These are phyloP conservation scores for Strongylocentrotus purpuratus DNA, from an alignment of 35 echinoderm and acorn worm genomes.

Conservation along the genomic window DNA sequence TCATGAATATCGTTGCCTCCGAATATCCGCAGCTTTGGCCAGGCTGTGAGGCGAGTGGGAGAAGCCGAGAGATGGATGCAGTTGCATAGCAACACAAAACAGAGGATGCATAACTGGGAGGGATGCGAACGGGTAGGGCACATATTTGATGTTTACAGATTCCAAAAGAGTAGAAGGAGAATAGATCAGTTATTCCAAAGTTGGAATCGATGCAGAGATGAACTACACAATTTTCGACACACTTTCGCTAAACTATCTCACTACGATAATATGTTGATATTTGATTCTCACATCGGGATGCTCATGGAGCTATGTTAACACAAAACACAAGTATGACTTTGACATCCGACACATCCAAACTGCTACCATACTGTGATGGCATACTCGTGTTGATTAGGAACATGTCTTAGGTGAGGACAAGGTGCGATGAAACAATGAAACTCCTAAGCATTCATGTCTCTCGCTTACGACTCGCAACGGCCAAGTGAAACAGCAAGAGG, in stretches of 20 bases:
- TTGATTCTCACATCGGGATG: neutral
- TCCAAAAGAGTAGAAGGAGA: neutral
- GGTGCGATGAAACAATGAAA: neutral
- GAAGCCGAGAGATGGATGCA: constrained; percentile 26
- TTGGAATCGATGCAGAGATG: neutral
- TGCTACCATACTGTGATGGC: neutral
- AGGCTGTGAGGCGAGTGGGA: neutral
- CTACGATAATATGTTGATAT: neutral
- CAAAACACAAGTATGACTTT: neutral
- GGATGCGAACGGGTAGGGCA: neutral
- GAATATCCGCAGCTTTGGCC: constrained; percentile 30
- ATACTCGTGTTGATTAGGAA: neutral
- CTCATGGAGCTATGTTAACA: neutral
- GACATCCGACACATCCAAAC: neutral
- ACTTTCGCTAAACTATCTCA: neutral
- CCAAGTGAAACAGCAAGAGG: neutral
- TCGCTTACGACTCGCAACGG: neutral
- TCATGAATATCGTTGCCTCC: neutral
- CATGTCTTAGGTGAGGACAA: neutral
- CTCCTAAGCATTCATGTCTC: neutral
- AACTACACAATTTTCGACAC: neutral
- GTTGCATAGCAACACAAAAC: constrained; percentile 49
- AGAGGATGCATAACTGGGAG: neutral
- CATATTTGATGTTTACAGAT: neutral
- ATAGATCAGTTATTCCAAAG: neutral